Evolutionary conservation across 2,797 vertebrate species (phyloP), one percentile per base, ranked within the genome.

Genomic region (Pantherophis alleghaniensis): DNA sequence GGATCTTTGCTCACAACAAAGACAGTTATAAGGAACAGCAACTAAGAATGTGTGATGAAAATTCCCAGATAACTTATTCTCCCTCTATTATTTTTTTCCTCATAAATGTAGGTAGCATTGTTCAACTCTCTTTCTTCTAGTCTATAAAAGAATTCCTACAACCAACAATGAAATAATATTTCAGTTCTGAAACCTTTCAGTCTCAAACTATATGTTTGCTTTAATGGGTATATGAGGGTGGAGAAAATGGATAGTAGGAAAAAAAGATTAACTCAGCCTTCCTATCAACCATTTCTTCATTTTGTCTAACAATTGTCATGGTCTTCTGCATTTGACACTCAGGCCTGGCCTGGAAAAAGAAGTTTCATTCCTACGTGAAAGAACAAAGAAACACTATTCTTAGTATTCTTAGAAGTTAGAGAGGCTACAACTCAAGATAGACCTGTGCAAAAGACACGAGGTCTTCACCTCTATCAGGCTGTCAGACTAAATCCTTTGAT

Each of bases 1-100:
- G 90, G 20, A n/a, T 5, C 13, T 22, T 87, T 95, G 92, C 66
- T 86, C 37, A 74, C 47, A 53, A 56, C 14, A 55, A 91, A 93
- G 9, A n/a, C 22, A 28, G 9, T 59, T 47, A 90, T 42, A 60
- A 60, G 61, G n/a, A 88, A 51, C 90, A 91, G 11, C 61, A 87
- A 57, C 28, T 91, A 37, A 69, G 28, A 60, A 32, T n/a, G 57
- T 3, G n/a, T 74, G 69, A 20, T 87, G 61, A 22, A 87, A 69
- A 91, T 55, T 69, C 83, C 59, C 32, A 55, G 42, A 57, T 32
- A 57, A 93, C 63, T 56, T 14, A 22, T 66, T 55, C 22, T 51
- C 37, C 32, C 32, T 69, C 83, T 66, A 14, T 26, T 26, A 87
- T 92, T 24, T 14, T 13, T 5, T 28, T 20, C 26, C 47, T 22